Base-by-base conservation (phyloP, 2,888 invertebrate genomes). In the Dioctria rufipes region DNA sequence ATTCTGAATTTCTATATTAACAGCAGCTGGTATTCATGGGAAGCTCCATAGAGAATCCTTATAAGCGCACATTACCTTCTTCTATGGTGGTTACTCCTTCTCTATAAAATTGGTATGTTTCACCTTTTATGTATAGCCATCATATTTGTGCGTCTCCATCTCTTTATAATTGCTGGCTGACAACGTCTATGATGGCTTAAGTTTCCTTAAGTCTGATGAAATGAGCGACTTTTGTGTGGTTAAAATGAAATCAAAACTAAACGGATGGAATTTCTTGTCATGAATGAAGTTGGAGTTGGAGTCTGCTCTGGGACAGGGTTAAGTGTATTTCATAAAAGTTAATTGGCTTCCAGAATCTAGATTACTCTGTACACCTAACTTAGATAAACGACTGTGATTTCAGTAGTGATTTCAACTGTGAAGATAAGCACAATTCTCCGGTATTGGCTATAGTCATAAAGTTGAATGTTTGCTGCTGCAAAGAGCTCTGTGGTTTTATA, bases 161-260 rank as follows among this genome's bases (percentile, higher is more conserved):
- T 25, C 25, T 25, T 25, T 25, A 25, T 25, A 25, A 25, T 25
- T 25, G 25, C 25, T 25, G 2, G 25, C 25, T 25, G 25, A 2
- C 25, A 25, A 25, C 25, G 25, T 25, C 25, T 25, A 25, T n/a
- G 42, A 37, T 42, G 49, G 5, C 40, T 65, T 65, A 4, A 40
- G 40, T 67, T 67, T 67, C 46, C 25, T 67, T 43, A 11, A 37
- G 46, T 46, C 46, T 13, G 67, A 43, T 13, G 67, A 67, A 46
- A 6, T 42, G 46, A 46, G 46, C 37, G 43, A 67, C 43, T 46
- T 43, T 25, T 25, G 9, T 67, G 67, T 46, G 67, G 67, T 67
- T 49, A 43, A 67, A 3, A 3, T 67, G 67, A 67, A 67, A 67
- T 67, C 67, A 67, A 42, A 67, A 67, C 67, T 67, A 67, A 67